These are phyloP conservation scores for Stratiomys singularior DNA, from an alignment of 2,888 invertebrate genomes.

Conservation along the genomic window DNA sequence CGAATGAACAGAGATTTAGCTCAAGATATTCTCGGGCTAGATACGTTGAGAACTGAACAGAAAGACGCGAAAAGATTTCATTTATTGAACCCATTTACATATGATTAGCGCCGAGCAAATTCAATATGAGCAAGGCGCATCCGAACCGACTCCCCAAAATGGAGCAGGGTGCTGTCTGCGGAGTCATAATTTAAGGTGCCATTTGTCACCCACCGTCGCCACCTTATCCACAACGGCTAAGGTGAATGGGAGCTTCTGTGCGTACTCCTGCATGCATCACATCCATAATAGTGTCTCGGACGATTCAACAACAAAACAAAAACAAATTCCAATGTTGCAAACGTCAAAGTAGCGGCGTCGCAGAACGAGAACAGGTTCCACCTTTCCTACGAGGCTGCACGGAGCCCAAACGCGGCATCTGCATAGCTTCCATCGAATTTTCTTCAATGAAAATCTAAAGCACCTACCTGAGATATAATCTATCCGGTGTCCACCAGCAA, in stretches of 20 bases:
- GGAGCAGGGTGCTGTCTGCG: not conserved
- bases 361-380: conserved; percentile 19
- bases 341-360: conserved; percentile 40
- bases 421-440: conserved; percentile 21
- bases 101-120: not conserved
- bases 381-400: not conserved
- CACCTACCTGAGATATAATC: conserved; percentile 13
- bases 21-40: not conserved
- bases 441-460: conserved; percentile 14
- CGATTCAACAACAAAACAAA: not conserved
- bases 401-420: conserved; percentile 14
- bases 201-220: not conserved
- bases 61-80: not conserved
- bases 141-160: not conserved
- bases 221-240: too few relatives aligned
- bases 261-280: too few relatives aligned
- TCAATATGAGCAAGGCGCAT: not conserved
- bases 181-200: conserved; percentile 4
- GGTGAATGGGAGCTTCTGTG: too few relatives aligned
- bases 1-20: not conserved
- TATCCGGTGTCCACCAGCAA: not conserved
- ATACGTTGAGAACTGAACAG: not conserved
- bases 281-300: not conserved
- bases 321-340: conserved; percentile 3
- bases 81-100: not conserved